Evolutionary conservation across 2,888 invertebrate species (phyloP).

Genomic region (Eucera pruinosa): DNA sequence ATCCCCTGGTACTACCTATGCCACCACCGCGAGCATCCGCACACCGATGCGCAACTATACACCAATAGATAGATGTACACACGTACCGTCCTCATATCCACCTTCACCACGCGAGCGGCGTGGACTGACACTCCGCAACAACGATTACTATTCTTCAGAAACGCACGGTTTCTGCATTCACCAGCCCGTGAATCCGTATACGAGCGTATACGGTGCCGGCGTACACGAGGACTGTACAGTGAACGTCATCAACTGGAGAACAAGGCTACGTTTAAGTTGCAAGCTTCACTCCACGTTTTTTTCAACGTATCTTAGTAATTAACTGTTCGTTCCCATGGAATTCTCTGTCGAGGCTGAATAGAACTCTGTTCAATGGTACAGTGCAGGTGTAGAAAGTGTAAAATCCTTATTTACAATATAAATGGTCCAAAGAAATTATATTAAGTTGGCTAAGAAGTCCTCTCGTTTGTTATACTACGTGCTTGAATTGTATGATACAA

Average conservation of each 20-base stretch:
- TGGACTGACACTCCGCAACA: slow-evolving; percentile 52
- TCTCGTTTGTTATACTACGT: too few species aligned
- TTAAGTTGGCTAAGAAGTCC: too few species aligned
- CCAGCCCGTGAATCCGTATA: slow-evolving; percentile 74
- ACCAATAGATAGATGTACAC: slow-evolving; percentile 4
- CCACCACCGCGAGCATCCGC: slow-evolving; percentile 51
- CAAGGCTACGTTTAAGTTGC: slow-evolving; percentile 46
- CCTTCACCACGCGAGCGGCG: slow-evolving; percentile 37
- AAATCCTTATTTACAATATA: not conserved
- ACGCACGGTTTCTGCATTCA: slow-evolving; percentile 71
- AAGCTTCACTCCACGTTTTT: slow-evolving; percentile 20
- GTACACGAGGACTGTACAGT: slow-evolving; percentile 19
- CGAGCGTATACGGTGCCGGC: not conserved
- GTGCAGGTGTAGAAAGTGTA: slow-evolving; percentile 26
- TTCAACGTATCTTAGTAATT: slow-evolving; percentile 7
- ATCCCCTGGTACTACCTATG: slow-evolving; percentile 61
- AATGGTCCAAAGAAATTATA: too few species aligned
- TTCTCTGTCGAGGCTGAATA: not conserved
- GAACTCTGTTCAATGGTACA: not conserved
- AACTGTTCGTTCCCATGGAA: slow-evolving; percentile 5
- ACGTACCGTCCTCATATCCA: slow-evolving; percentile 27
- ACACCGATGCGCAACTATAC: slow-evolving; percentile 19
- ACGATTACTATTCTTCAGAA: slow-evolving; percentile 66
- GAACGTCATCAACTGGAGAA: slow-evolving; percentile 44
- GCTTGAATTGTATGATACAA: too few species aligned